A percentile compares a stretch with the other conserved stretches of the same genome.
phyloP scores from a whole-genome alignment of 2,797 vertebrate species.

The Acanthurus leucopareius region DNA sequence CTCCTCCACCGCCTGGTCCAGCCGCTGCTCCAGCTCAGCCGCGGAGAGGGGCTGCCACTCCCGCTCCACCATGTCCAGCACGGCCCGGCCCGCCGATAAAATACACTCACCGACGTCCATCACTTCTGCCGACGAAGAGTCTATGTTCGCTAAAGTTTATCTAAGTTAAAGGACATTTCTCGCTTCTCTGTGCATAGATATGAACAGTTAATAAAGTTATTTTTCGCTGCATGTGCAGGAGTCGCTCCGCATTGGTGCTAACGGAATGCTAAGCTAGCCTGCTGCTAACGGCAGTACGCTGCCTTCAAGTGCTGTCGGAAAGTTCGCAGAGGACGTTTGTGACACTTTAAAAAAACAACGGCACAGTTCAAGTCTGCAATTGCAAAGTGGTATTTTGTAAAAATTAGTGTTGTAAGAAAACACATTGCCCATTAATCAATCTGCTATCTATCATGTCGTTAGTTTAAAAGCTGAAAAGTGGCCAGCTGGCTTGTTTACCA shows the following conservation, averaged over 20 bases:
- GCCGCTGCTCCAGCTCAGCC: constrained; percentile 83
- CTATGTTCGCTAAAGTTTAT: accelerated
- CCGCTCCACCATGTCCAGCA: constrained; percentile 84
- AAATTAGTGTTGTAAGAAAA: no score
- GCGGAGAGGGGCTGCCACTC: constrained; percentile 87
- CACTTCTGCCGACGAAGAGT: accelerated
- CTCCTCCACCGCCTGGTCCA: constrained; percentile 86
- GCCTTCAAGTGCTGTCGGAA: constrained; percentile 43
- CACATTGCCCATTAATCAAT: background rate
- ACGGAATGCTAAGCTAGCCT: constrained; percentile 43
- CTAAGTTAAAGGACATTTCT: accelerated
- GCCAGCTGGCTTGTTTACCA: no score
- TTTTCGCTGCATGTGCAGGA: accelerated
- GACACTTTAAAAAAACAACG: background rate
- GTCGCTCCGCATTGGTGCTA: background rate
- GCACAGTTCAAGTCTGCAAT: background rate
- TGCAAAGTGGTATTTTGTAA: background rate
- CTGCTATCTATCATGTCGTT: no score
- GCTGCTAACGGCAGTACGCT: constrained; percentile 19
- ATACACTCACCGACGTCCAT: constrained; percentile 66
- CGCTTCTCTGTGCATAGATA: no score
- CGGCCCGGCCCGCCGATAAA: constrained; percentile 76
- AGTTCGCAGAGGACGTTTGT: background rate
- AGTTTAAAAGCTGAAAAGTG: no score
- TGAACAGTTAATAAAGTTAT: background rate